Base-by-base conservation (phyloP, 1,140 invertebrate species). In the Drosophila persimilis region DNA sequence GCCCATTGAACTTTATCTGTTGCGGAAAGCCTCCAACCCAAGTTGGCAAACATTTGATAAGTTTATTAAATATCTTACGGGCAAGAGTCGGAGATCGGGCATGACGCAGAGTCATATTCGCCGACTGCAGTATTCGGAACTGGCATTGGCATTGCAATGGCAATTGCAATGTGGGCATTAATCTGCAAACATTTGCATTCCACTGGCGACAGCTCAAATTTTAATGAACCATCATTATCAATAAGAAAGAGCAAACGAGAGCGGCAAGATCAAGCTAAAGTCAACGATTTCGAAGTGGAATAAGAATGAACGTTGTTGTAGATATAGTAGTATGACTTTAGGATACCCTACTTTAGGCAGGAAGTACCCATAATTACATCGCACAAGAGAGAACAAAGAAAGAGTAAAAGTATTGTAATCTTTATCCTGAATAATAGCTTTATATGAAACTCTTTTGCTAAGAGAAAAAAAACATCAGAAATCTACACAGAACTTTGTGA, bases 191-290 rank as follows among this genome's bases (percentile, higher is more conserved):
- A 70, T 50, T 64, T 64, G 55, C 62, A 50, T 50, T 41, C 46
- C 13, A 24, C 57, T 52, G 47, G 47, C 22, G 47, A 52, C 31
- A 50, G 35, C 45, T 39, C 52, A 50, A 57, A 50, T 43, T 70
- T 69, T 57, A 70, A 69, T 57, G 66, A 70, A 63, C 66, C 61
- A 45, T 43, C 58, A 74, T 62, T 62, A 63, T 73, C 69, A 55
- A 26, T 41, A 51, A 26, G 13, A 20, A 51, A 26, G 13, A 20
- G 48, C n/a, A 6, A 47, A 6, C n/a, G 17, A 13, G 15, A 39
- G 17, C 13, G 17, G 24, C 43, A 15, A 1, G 24, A 15, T 15
- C 15, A 24, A 31, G 11, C 7, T n/a, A 45, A 11, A 53, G 15
- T 15, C 9, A 11, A 13, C 15, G 39, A 29, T 52, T 44, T 26